Conservation (phyloP, 1,140 invertebrate genomes). For the Brachionus calyciflorus region DNA sequence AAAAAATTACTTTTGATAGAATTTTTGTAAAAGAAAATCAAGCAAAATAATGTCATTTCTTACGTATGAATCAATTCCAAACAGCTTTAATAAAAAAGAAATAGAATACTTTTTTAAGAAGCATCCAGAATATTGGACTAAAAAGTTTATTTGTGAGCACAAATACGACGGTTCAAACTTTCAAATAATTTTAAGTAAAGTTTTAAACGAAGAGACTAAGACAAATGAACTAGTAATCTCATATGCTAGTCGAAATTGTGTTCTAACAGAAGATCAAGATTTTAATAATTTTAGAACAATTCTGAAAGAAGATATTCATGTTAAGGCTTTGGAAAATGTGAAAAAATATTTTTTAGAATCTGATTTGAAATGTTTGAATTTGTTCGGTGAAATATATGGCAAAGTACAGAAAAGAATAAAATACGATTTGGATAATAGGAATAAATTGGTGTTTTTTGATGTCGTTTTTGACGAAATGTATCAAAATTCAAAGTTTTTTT, state of each 20-base stretch:
- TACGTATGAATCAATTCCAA: slow-evolving; percentile 13
- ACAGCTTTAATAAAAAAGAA: slow-evolving; percentile 1
- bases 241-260: slow-evolving; percentile 20
- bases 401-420: slow-evolving; percentile 34
- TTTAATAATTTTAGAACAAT: background rate
- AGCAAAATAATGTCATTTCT: slow-evolving; percentile 32
- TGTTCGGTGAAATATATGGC: slow-evolving; percentile 17
- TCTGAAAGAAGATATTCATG: background rate
- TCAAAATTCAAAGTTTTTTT: slow-evolving; percentile 33
- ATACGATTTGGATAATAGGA: background rate
- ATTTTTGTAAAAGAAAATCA: too few relatives aligned
- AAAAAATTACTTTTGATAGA: too few relatives aligned
- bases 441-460: slow-evolving; percentile 26
- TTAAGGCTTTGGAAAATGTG: background rate
- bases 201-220: background rate
- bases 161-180: slow-evolving; percentile 42
- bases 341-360: background rate
- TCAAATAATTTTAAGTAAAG: slow-evolving; percentile 19
- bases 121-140: background rate
- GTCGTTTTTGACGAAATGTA: slow-evolving; percentile 5
- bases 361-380: background rate
- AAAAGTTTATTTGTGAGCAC: background rate
- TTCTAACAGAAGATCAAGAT: background rate
- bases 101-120: background rate
- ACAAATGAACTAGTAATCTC: background rate